Base-by-base conservation (phyloP, 2,113 vertebrate genomes). In the Pollimyrus isidori region DNA sequence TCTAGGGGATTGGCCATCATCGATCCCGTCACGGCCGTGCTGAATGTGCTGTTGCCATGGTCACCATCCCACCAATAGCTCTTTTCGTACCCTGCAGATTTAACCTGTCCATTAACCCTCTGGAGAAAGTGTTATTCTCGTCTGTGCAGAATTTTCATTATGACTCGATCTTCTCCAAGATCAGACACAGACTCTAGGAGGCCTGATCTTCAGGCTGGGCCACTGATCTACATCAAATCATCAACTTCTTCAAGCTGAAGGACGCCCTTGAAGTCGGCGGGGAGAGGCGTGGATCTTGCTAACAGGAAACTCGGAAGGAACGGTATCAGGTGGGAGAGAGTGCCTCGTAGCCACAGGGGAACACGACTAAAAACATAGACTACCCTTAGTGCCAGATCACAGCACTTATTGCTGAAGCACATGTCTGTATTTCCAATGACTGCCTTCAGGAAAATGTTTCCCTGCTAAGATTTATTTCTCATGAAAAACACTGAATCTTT, bases 71-170 rank as follows among this genome's bases (percentile, higher is more conserved):
- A 46, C 62, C 85, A 90, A 49, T 53, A 80, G 85, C 85, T 52
- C 85, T 73, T 87, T 87, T 80, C 89, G 65, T 89, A 26, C 56
- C 83, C 89, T 86, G 83, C 26, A 48, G 89, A 89, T 85, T 87
- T 85, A 87, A 87, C 62, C 84, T 87, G 85, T 87, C 58, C 89
- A 90, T 76, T 90, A 87, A 87, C 89, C 89, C 65, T 42, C 84
- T 53, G 48, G 85, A 90, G 62, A 80, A 87, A 87, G 62, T 73
- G 85, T 80, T 90, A 52, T 90, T 90, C 85, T 87, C 39, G 48
- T 82, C 85, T 42, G 53, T 39, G 48, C 35, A 53, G 48, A 62
- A 56, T 73, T 89, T 89, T 87, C 46, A 86, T 87, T 89, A 49
- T 45, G 82, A 80, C 65, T 48, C 58, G 46, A 87, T 87, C 89